Percentiles rank a stretch among this genome's conserved stretches.
Evolutionary conservation across 64 coral and sea anemone genomes (phyloP).

Genomic region (Porites australiensis): DNA sequence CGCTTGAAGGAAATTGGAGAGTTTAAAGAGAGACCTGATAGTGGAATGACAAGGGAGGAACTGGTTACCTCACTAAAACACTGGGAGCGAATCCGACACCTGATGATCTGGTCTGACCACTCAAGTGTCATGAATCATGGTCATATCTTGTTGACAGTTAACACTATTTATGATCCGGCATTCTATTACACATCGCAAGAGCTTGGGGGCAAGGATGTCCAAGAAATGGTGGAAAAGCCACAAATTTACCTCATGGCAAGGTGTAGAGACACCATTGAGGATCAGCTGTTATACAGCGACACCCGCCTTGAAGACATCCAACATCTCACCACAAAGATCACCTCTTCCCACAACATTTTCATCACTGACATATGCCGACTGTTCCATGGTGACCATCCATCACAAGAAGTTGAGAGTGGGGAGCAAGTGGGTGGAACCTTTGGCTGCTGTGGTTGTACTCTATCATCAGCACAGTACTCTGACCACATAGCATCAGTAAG

Average conservation of each 20-base stretch:
- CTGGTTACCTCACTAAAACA: neutral
- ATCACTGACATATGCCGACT: conserved; percentile 29
- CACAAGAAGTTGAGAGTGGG: conserved; percentile 51
- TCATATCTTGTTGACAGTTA: conserved; percentile 45
- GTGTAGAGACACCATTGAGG: conserved; percentile 45
- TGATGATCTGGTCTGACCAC: conserved; percentile 60
- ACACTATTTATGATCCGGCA: conserved; percentile 34
- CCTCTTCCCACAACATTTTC: neutral
- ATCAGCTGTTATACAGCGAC: conserved; percentile 59
- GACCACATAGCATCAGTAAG: neutral
- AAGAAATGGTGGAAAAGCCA: conserved; percentile 61
- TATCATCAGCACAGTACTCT: neutral
- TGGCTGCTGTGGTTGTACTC: conserved; percentile 40
- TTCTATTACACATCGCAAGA: conserved; percentile 49
- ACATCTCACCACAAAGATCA: neutral
- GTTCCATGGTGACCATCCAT: conserved; percentile 62
- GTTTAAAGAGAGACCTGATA: too few relatives aligned
- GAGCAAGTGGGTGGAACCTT: conserved; percentile 48
- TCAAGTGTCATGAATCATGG: conserved; percentile 56
- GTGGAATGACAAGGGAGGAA: neutral
- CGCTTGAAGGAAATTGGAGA: too few relatives aligned
- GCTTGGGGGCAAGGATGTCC: neutral
- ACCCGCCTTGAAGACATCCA: conserved; percentile 57
- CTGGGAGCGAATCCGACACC: conserved; percentile 16
- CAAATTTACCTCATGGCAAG: conserved; percentile 57